Conservation (phyloP, 2,113 vertebrate genomes). For the Campylomormyrus tamandua region DNA sequence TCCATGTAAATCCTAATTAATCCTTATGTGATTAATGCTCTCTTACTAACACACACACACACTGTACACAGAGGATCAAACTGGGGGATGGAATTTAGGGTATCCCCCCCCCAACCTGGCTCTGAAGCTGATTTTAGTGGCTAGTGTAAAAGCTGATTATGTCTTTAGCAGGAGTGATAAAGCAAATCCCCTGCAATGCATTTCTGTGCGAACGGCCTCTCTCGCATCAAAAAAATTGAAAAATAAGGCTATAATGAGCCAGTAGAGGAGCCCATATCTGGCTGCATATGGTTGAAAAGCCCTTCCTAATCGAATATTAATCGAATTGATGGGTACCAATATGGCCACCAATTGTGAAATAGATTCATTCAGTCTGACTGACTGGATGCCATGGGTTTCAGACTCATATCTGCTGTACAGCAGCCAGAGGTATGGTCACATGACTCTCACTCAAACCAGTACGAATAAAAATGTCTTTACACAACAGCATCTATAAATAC, state of each 20-base stretch:
- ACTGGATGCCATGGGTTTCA: not conserved
- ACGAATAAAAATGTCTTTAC: not conserved
- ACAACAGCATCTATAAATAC: slow-evolving; percentile 1
- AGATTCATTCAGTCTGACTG: not conserved
- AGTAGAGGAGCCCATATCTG: not conserved
- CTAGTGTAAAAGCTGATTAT: not conserved
- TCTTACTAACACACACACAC: not conserved
- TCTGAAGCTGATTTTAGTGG: not conserved
- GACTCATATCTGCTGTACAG: not conserved
- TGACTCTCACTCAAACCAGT: not conserved
- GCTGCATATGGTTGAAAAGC: not conserved
- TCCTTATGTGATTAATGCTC: not conserved
- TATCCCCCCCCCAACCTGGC: not conserved
- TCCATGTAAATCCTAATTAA: not conserved
- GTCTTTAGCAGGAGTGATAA: not conserved
- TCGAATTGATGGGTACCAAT: not conserved
- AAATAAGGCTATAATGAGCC: not conserved
- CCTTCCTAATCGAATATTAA: not conserved
- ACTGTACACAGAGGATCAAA: not conserved
- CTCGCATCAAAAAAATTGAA: not conserved
- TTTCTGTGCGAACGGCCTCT: not conserved
- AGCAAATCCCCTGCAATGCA: not conserved
- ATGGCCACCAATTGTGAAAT: not conserved
- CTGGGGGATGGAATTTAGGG: not conserved
- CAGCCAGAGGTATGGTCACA: not conserved